Evolutionary conservation across 53 echinoderm and acorn worm genomes (phyloP), one percentile per base, ranked within the genome.

Genomic region (Crossaster papposus): DNA sequence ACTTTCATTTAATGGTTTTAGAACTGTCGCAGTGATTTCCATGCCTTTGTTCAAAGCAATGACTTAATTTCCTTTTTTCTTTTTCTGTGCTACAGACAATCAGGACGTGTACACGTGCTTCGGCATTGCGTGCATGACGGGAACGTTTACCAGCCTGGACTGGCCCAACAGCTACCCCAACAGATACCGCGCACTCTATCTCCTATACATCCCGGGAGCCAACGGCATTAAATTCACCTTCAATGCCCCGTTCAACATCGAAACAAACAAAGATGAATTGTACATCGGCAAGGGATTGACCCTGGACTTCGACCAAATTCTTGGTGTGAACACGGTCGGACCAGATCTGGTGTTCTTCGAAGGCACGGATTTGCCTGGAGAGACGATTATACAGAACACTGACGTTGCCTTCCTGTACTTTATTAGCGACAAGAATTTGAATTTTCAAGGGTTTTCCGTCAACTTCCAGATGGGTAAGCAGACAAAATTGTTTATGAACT

Each of bases 201-300:
- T 96, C 6, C 77, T 96, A 2, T 96, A 95, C 80, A 79, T 95
- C 28, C 96, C 96, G 31, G 91, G 90, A 28, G 96, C 94, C 10
- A 55, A 62, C 51, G 89, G 95, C 78, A 91, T 96, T 64, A 89
- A 87, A 3, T 91, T 96, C 83, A 86, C 92, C 50, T 96, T 96
- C 88, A 88, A 72, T 65, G 10, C 24, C 6, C 81, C 74, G 10
- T 96, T 96, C 77, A 80, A 33, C 51, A 91, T 96, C 78, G 97
- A 96, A 72, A 71, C 81, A 17, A 78, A 93, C 79, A 96, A 96
- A 68, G 97, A 96, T 83, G 97, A 96, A 83, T 74, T 96, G 70
- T 95, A 96, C 82, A 81, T 96, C 30, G 97, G 97, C 44, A 34
- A 73, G 30, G 95, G 95, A 29, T 85, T 90, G 76, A 53, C 76